Evolutionary conservation across 2,113 vertebrate genomes (phyloP).

Genomic region (Gadus chalcogrammus): DNA sequence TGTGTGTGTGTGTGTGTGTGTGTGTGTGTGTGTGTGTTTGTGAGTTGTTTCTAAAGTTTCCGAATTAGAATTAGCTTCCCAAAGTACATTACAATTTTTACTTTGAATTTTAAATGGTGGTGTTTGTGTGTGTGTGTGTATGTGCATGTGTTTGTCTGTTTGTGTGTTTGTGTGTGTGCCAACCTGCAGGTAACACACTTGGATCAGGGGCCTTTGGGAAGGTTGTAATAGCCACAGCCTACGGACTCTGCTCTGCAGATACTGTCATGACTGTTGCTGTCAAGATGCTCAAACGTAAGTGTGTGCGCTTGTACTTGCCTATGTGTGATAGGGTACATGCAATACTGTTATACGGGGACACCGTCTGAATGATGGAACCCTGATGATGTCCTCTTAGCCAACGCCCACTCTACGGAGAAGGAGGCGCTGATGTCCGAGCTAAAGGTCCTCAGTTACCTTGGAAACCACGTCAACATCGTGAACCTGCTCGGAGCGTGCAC

Average conservation of each 20-base stretch:
- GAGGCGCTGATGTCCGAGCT: slow-evolving; percentile 97
- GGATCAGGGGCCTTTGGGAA: slow-evolving; percentile 97
- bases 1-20: slow-evolving; percentile 2
- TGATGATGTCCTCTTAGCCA: slow-evolving; percentile 72
- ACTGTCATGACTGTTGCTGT: slow-evolving; percentile 89
- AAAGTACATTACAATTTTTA: neutral
- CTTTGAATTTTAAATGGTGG: neutral
- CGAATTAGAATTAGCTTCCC: neutral
- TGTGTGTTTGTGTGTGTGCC: slow-evolving; percentile 21
- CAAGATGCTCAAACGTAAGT: slow-evolving; percentile 97
- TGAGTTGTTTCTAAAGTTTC: neutral
- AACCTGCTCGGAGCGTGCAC: slow-evolving; percentile 95
- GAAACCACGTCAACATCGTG: slow-evolving; percentile 93
- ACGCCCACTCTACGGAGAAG: slow-evolving; percentile 89
- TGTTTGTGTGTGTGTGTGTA: neutral
- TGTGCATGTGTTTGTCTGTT: neutral
- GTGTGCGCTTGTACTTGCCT: neutral
- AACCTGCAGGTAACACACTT: slow-evolving; percentile 83
- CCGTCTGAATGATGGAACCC: slow-evolving; percentile 3
- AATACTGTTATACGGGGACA: neutral
- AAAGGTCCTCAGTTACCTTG: slow-evolving; percentile 93
- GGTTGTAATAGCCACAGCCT: slow-evolving; percentile 92
- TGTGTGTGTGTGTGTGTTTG: slow-evolving; percentile 5
- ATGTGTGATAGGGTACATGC: slow-evolving; percentile 10
- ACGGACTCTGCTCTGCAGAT: slow-evolving; percentile 88